Conservation (phyloP, 2,797 vertebrate species). For the Acipenser oxyrinchus region DNA sequence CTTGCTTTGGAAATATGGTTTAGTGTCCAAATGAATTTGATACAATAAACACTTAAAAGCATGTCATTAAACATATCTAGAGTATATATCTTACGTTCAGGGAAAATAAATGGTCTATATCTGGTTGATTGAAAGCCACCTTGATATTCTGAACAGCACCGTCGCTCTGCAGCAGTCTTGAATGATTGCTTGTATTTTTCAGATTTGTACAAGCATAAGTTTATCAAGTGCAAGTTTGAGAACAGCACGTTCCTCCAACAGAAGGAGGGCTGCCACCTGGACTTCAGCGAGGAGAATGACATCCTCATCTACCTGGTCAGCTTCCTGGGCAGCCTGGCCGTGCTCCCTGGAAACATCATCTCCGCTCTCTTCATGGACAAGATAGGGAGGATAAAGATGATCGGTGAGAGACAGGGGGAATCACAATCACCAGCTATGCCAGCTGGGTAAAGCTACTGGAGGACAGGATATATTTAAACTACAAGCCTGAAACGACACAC, state of each 20-base stretch:
- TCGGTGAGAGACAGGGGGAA: conserved; percentile 61
- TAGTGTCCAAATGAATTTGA: too few species aligned
- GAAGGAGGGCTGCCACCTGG: conserved; percentile 86
- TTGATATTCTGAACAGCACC: too few species aligned
- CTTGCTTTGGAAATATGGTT: too few species aligned
- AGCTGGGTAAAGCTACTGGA: too few species aligned
- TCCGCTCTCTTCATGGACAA: conserved; percentile 94
- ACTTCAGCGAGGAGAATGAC: conserved; percentile 90
- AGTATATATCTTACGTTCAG: too few species aligned
- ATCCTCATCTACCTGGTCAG: conserved; percentile 92
- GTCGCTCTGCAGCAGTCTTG: background rate
- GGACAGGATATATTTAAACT: too few species aligned
- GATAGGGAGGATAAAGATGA: conserved; percentile 86
- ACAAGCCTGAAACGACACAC: too few species aligned
- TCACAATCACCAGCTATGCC: too few species aligned
- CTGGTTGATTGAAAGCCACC: too few species aligned
- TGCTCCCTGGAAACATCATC: conserved; percentile 90
- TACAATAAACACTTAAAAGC: too few species aligned
- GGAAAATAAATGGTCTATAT: too few species aligned
- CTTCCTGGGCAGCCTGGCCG: conserved; percentile 88
- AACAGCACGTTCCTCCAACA: conserved; percentile 76
- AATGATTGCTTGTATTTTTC: conserved; percentile 22
- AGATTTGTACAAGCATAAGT: conserved; percentile 89
- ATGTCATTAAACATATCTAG: too few species aligned
- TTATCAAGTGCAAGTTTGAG: conserved; percentile 77